Evolutionary conservation across 2,888 invertebrate species (phyloP), one percentile per base, ranked within the genome.

Genomic region (Conistra vaccinii): DNA sequence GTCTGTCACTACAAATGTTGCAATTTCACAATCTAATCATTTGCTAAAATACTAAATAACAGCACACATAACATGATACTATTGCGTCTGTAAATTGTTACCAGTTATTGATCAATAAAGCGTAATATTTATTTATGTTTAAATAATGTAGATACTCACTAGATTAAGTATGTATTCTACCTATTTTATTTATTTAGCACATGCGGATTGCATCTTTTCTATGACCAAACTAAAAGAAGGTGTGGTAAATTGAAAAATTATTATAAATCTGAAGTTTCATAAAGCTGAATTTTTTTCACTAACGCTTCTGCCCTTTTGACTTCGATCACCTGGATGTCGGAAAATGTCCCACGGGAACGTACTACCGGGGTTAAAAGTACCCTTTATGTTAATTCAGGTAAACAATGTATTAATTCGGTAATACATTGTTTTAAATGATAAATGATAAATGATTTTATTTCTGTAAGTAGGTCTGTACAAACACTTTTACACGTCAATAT

Each of bases 41-140:
- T 66, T 17, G 65, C 20, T 26, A 72, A 20, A 48, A 42, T 66
- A 80, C 67, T 51, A 29, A 42, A 80, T 67, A 67, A 67, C 74
- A 73, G 55, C n/a, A 67, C 57, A 58, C 45, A 58, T 26, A 39
- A 51, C 42, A 51, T 39, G 39, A 66, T 75, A 65, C 32, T 60
- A 65, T 75, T 65, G 68, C 26, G 14, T 60, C 39, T 68, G 78
- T 51, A 66, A 20, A 57, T 62, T 66, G 42, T 62, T 26, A 58
- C 14, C 32, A 39, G 35, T 62, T 58, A 81, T 58, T 48, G 60
- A 17, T 39, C 42, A 71, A 78, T 70, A n/a, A 61, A 63, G 5
- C 6, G 42, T 23, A 9, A 53, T n/a, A n/a, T 51, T 55, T 35
- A 77, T 79, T 1, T 26, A n/a, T n/a, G 7, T 53, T n/a, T 53